Conservation (phyloP, 2,888 invertebrate species). For the Criorhina ranunculi region DNA sequence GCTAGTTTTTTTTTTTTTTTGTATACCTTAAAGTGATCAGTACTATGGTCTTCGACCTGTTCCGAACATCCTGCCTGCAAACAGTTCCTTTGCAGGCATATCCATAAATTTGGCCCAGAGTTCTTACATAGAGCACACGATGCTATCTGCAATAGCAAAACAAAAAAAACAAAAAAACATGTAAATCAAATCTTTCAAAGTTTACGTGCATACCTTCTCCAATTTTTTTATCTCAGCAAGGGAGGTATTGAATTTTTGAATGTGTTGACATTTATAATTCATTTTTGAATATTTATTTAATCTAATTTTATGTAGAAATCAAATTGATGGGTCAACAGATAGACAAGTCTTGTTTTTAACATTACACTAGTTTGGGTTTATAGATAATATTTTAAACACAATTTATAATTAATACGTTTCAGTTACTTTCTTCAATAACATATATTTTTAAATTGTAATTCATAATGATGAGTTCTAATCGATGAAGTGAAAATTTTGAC, state of each 20-base stretch:
- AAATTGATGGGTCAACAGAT: constrained; percentile 48
- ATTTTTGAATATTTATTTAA: constrained; percentile 56
- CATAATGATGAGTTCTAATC: constrained; percentile 64
- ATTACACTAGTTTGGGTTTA: constrained; percentile 33
- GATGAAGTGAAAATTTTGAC: constrained; percentile 69
- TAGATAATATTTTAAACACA: constrained; percentile 28
- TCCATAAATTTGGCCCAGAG: constrained; percentile 92
- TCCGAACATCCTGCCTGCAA: constrained; percentile 93
- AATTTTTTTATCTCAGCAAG: constrained; percentile 79
- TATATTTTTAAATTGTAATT: constrained; percentile 60
- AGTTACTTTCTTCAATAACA: constrained; percentile 45
- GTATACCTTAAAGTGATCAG: constrained; percentile 89
- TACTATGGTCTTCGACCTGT: constrained; percentile 92
- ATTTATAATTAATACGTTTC: constrained; percentile 28
- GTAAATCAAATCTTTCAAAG: background rate
- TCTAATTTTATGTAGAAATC: constrained; percentile 34
- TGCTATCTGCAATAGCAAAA: constrained; percentile 84
- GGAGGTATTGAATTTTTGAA: constrained; percentile 68
- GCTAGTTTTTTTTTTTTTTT: background rate
- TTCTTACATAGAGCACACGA: constrained; percentile 90
- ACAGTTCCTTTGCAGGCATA: constrained; percentile 92
- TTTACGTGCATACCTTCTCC: constrained; percentile 78
- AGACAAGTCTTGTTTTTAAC: constrained; percentile 49
- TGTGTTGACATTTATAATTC: constrained; percentile 75
- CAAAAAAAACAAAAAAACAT: no score